phyloP scores from a whole-genome alignment of 2,797 vertebrate genomes.

The Catharus ustulatus region DNA sequence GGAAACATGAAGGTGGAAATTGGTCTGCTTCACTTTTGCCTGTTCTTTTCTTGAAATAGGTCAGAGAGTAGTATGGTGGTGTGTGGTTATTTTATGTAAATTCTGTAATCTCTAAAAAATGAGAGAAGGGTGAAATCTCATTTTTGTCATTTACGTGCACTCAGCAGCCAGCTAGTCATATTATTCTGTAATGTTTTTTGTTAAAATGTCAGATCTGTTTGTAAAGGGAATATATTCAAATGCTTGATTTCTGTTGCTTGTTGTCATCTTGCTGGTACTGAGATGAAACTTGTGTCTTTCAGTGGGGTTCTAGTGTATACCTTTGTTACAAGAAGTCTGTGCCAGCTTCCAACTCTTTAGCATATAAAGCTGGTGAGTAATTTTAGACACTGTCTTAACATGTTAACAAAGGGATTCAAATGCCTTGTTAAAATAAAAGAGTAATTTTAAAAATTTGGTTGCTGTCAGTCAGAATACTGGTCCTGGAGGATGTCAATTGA shows the following conservation, averaged over 20 bases:
- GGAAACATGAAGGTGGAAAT: background rate
- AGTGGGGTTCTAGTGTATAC: constrained; percentile 98
- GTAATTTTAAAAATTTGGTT: background rate
- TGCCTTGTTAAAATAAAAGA: background rate
- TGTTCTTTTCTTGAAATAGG: background rate
- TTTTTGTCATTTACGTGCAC: background rate
- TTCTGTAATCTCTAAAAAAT: background rate
- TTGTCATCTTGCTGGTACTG: background rate
- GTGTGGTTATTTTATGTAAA: background rate
- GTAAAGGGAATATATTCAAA: background rate
- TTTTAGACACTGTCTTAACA: background rate
- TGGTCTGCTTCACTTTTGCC: background rate
- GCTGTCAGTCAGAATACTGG: background rate
- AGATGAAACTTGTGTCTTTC: constrained; percentile 70
- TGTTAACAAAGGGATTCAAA: background rate
- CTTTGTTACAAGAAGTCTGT: constrained; percentile 99
- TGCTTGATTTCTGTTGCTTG: background rate
- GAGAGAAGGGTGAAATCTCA: background rate
- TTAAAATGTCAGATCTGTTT: background rate
- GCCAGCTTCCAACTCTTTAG: constrained; percentile 92
- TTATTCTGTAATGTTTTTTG: background rate
- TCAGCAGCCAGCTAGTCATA: background rate
- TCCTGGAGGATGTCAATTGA: background rate
- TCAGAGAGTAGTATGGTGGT: background rate
- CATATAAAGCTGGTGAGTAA: constrained; percentile 95